These are phyloP conservation scores for Clytia hemisphaerica DNA, from an alignment of 30 jellyfish, hydroid and myxozoan genomes.

Conservation along the genomic window DNA sequence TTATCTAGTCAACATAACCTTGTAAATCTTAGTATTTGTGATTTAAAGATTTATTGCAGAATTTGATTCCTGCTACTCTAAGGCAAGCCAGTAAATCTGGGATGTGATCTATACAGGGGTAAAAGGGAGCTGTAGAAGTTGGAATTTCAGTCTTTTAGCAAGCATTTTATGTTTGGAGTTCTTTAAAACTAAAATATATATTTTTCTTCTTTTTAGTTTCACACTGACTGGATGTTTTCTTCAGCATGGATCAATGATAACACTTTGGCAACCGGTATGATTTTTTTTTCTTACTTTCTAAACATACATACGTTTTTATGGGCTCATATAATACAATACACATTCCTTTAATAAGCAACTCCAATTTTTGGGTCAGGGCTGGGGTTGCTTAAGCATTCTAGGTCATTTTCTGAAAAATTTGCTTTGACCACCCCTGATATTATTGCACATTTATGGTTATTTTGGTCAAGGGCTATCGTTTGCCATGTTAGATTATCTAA, in stretches of 20 bases:
- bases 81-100: no score
- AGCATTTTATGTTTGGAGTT: no score
- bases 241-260: constrained; percentile 82
- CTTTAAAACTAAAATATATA: not conserved
- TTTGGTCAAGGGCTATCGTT: no score
- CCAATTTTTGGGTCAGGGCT: not conserved
- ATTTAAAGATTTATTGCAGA: no score
- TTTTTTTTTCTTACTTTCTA: not conserved
- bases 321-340: not conserved
- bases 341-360: not conserved
- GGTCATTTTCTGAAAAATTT: not conserved
- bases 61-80: no score
- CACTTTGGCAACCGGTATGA: constrained; percentile 76
- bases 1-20: no score
- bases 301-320: not conserved
- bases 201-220: constrained; percentile 38
- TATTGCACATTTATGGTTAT: not conserved
- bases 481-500: no score
- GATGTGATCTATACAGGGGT: no score
- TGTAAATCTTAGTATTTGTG: no score
- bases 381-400: not conserved
- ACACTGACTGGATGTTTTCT: constrained; percentile 85
- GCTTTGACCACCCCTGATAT: not conserved
- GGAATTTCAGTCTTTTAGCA: no score
- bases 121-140: no score